Evolutionary conservation across 2,888 invertebrate species (phyloP).

Genomic region (Thyatira batis): DNA sequence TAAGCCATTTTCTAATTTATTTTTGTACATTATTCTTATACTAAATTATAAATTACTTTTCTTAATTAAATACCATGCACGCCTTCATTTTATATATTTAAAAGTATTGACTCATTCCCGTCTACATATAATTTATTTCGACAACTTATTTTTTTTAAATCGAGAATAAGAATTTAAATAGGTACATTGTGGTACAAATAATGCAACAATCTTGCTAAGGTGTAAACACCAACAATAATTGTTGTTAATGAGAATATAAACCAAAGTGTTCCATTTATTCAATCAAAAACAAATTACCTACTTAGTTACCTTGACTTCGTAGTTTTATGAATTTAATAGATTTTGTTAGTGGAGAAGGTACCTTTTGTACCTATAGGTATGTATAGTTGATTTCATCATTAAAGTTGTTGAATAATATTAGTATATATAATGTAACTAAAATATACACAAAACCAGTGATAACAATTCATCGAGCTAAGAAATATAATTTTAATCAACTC

Average conservation of each 20-base stretch:
- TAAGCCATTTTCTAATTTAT: slow-evolving; percentile 35
- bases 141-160: background rate
- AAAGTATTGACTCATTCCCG: background rate
- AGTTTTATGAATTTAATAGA: too few relatives aligned
- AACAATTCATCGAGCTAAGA: background rate
- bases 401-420: background rate
- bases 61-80: slow-evolving; percentile 22
- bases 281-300: too few relatives aligned
- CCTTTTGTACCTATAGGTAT: too few relatives aligned
- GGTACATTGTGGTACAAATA: too few relatives aligned
- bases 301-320: too few relatives aligned
- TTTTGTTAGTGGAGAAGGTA: too few relatives aligned
- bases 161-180: background rate
- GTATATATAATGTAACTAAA: background rate
- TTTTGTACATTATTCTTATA: slow-evolving; percentile 50
- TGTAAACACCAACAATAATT: too few relatives aligned
- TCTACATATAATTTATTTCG: background rate
- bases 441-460: background rate
- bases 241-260: too few relatives aligned
- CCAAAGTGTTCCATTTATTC: too few relatives aligned
- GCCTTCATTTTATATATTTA: background rate
- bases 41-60: slow-evolving; percentile 47
- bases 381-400: background rate
- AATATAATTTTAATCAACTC: background rate
- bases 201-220: too few relatives aligned